Base-by-base conservation (phyloP, 2,888 invertebrate genomes). In the Acanthosepion pharaonis region DNA sequence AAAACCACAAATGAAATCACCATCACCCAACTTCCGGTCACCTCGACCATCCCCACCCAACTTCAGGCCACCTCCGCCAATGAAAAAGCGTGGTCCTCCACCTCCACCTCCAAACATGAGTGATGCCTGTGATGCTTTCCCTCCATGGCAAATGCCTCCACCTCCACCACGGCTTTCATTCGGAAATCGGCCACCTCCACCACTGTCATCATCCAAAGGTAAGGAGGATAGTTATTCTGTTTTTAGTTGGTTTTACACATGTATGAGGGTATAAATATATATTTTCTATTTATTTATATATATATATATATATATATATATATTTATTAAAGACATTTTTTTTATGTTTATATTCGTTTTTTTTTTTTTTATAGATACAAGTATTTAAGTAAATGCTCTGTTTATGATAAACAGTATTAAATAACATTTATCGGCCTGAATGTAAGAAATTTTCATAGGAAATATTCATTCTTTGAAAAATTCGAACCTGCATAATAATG, bases 81-180 rank as follows among this genome's bases (percentile, higher is more conserved):
- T 94, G 42, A 95, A 93, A 48, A 55, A 64, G 15, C 95, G 94
- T 59, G 94, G 94, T 3, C 94, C 94, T 25, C 95, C 94, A 3
- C 94, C 94, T 2, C 94, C 94, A 20, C 95, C 94, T 8, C 94
- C 94, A 33, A n/a, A 28, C 28, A 28, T n/a, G n/a, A 78, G n/a
- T 33, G 78, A 78, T 78, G n/a, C 15, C 5, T 18, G 78, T 78
- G 78, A 78, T 33, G 1, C 78, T 33, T 78, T n/a, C 15, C n/a
- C n/a, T 18, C n/a, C n/a, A 4, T 78, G 78, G 78, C 78, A 78
- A n/a, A 78, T 78, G 33, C 96, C 96, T 25, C 96, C 96, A n/a
- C 96, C 96, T 25, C 96, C 96, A 78, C 95, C 95, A 42, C 51
- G 59, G 59, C 55, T 42, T 59, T 92, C 94, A 42, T 78, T 94